Percentiles rank a stretch among this genome's conserved stretches.
Evolutionary conservation across 2,888 invertebrate species (phyloP).

Genomic region (Leptinotarsa peninsularis): DNA sequence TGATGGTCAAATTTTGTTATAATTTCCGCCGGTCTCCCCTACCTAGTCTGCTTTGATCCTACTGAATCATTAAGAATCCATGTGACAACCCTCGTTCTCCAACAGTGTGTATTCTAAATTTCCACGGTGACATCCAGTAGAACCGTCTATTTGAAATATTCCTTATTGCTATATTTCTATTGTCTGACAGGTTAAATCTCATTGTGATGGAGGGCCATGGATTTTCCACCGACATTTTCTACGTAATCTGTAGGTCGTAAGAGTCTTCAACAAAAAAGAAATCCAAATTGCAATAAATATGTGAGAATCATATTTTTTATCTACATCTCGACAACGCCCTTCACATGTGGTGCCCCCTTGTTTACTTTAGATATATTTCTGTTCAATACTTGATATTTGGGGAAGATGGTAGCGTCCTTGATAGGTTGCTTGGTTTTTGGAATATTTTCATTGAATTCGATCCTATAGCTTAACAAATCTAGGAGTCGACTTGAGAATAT

Average conservation of each 20-base stretch:
- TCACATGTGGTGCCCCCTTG: neutral
- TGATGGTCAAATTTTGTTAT: too few relatives aligned
- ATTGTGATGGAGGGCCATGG: neutral
- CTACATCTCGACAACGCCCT: neutral
- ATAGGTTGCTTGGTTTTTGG: neutral
- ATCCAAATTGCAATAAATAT: slow-evolving; percentile 5
- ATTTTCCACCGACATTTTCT: neutral
- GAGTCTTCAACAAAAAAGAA: neutral
- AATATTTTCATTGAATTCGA: neutral
- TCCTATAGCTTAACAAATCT: too few relatives aligned
- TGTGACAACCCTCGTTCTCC: too few relatives aligned
- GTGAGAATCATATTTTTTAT: neutral
- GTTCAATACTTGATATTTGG: neutral
- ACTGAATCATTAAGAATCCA: too few relatives aligned
- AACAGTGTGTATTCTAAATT: neutral
- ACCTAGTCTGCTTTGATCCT: too few relatives aligned
- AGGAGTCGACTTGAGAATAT: too few relatives aligned
- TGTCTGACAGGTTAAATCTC: neutral
- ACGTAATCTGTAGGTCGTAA: neutral
- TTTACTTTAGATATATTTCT: neutral
- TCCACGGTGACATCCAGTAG: neutral
- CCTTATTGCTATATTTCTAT: neutral
- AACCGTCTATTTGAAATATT: neutral
- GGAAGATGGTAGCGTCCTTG: neutral
- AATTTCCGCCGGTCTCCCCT: too few relatives aligned